Evolutionary conservation across 1,140 invertebrate genomes (phyloP).

Genomic region (Marisa cornuarietis): DNA sequence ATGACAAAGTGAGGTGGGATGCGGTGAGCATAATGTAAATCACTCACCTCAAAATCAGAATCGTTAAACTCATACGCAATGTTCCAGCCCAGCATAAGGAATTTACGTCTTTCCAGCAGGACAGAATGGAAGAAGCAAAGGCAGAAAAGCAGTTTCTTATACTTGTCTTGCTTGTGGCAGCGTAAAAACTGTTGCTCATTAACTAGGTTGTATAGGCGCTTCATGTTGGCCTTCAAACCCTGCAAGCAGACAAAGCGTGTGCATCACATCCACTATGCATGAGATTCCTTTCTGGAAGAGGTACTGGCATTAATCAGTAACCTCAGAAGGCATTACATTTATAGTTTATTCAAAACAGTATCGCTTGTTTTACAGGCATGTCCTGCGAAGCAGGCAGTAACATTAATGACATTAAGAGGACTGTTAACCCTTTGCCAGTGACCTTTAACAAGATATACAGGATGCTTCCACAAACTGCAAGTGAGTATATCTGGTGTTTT

Average conservation of each 20-base stretch:
- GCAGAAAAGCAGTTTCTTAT: constrained; percentile 66
- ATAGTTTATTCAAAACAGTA: no score
- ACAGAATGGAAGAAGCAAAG: constrained; percentile 69
- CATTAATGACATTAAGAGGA: no score
- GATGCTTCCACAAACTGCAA: no score
- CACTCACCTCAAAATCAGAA: constrained; percentile 83
- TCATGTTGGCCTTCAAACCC: constrained; percentile 68
- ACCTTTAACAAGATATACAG: no score
- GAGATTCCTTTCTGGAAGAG: not conserved
- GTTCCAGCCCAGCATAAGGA: constrained; percentile 69
- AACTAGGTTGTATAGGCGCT: constrained; percentile 65
- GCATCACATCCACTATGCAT: not conserved
- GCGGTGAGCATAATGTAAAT: no score
- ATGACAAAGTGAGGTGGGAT: no score
- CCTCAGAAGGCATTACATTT: no score
- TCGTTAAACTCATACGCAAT: constrained; percentile 81
- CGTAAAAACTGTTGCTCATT: constrained; percentile 63
- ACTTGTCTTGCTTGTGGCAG: constrained; percentile 65
- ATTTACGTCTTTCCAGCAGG: constrained; percentile 67
- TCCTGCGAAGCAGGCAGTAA: no score
- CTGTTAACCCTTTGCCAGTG: no score
- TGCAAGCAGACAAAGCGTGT: constrained; percentile 32
- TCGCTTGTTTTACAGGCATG: no score
- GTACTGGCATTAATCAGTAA: no score
- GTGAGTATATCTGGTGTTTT: no score